Percentiles rank a stretch among this genome's conserved stretches.
Evolutionary conservation across 2,797 vertebrate genomes (phyloP).

Genomic region (Sebastiscus tertius): DNA sequence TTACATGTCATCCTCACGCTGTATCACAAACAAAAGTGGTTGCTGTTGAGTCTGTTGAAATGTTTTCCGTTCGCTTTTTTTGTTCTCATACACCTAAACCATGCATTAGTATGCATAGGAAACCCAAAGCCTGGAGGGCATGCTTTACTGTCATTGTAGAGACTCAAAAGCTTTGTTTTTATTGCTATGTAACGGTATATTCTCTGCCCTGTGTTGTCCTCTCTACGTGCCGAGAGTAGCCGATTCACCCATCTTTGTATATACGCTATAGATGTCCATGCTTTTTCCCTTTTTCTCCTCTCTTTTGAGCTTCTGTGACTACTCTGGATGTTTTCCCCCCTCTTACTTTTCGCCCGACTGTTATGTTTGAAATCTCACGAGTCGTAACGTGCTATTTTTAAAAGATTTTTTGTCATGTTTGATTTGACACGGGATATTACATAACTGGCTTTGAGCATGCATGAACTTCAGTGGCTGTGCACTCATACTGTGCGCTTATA

Average conservation of each 20-base stretch:
- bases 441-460: conserved; percentile 59
- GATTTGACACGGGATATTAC: conserved; percentile 66
- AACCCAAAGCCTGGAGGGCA: background rate
- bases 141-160: conserved; percentile 18
- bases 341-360: conserved; percentile 38
- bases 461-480: conserved; percentile 26
- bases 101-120: conserved; percentile 26
- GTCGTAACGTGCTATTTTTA: conserved; percentile 70
- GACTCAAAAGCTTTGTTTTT: conserved; percentile 30
- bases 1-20: background rate
- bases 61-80: background rate
- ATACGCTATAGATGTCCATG: background rate
- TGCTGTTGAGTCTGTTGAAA: background rate
- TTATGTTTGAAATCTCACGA: conserved; percentile 65
- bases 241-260: conserved; percentile 8
- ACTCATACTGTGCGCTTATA: background rate
- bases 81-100: conserved; percentile 7
- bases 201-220: background rate
- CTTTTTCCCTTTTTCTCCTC: conserved; percentile 10
- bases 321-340: conserved; percentile 2
- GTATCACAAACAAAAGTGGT: background rate
- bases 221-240: background rate
- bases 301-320: conserved; percentile 28
- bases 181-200: background rate
- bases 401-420: conserved; percentile 66